Base-by-base conservation (phyloP, 1,140 invertebrate species). In the Drosophila sproati region DNA sequence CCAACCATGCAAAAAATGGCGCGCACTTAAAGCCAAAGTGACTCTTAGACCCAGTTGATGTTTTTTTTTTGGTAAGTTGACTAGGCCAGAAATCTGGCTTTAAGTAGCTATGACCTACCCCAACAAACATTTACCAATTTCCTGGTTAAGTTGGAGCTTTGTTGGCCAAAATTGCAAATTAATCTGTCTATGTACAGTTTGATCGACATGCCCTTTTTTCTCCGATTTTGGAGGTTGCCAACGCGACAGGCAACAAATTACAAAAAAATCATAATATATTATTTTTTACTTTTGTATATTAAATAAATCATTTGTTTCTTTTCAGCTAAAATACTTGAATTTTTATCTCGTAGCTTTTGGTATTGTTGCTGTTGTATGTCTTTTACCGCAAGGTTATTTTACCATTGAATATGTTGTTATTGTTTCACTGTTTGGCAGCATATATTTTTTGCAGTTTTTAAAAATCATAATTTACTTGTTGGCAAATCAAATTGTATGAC, bases 391-490 rank as follows among this genome's bases (percentile, higher is more conserved):
- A 90, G 85, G 85, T 90, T 85, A 82, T 35, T 70, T 47, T 68
- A 45, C 61, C 45, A 50, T 72, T 73, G 50, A 48, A 8, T 3
- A 60, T 59, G 62, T 73, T 52, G 28, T 67, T 64, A 32, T 75
- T 69, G 57, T 76, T 62, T 72, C 59, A 54, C 47, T 60, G 48
- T 82, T 77, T 59, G 60, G 69, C 67, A 20, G 20, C 20, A 20
- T 20, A 20, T 20, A 20, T 20, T 20, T 20, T 20, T 20, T 20
- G 20, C 20, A 68, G 52, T 37, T 62, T 47, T 60, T 54, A 54
- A 66, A 72, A 76, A 72, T 76, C 80, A 87, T 87, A 89, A 88
- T 89, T 89, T 88, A 89, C 73, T 89, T 88, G 82, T 87, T 88
- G 82, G 80, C 82, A 87, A 87, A 87, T 88, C 82, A 78, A 86